phyloP scores from a whole-genome alignment of 1,140 invertebrate species.

The Hycleus cichorii region DNA sequence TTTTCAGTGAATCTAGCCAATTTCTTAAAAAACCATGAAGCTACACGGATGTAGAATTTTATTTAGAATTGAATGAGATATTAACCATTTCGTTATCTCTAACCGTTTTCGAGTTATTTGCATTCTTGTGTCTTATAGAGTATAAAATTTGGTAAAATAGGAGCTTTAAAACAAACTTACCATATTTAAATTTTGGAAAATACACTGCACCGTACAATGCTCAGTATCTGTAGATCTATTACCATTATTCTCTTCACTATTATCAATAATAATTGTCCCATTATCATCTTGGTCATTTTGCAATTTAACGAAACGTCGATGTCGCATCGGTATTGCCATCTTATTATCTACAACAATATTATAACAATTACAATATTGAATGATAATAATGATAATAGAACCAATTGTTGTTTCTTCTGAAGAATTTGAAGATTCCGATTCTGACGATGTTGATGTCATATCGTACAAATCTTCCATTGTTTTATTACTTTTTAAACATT shows the following conservation, averaged over 20 bases:
- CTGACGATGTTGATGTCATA: not conserved
- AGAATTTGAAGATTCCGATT: slow-evolving; percentile 9
- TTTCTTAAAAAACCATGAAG: too few relatives aligned
- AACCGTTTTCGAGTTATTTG: too few relatives aligned
- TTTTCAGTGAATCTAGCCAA: too few relatives aligned
- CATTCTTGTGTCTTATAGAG: too few relatives aligned
- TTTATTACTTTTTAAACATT: slow-evolving; percentile 23
- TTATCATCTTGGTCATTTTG: slow-evolving; percentile 1
- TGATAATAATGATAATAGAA: not conserved
- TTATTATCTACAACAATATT: too few relatives aligned
- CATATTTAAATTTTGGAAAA: slow-evolving; percentile 18
- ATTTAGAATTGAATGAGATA: too few relatives aligned
- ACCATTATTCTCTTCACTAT: not conserved
- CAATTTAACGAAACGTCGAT: not conserved
- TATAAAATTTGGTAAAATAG: too few relatives aligned
- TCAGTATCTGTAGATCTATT: not conserved
- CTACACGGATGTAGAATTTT: too few relatives aligned
- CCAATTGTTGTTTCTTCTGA: slow-evolving; percentile 16
- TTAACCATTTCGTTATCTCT: too few relatives aligned
- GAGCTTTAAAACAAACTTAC: too few relatives aligned
- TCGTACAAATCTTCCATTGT: slow-evolving; percentile 23
- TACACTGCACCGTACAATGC: slow-evolving; percentile 24
- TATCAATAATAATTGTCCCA: not conserved
- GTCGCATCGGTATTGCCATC: not conserved
- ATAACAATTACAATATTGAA: too few relatives aligned